A percentile compares a stretch with the other conserved stretches of the same genome.
Evolutionary conservation across 2,888 invertebrate genomes (phyloP).

Genomic region (Plutella xylostella): DNA sequence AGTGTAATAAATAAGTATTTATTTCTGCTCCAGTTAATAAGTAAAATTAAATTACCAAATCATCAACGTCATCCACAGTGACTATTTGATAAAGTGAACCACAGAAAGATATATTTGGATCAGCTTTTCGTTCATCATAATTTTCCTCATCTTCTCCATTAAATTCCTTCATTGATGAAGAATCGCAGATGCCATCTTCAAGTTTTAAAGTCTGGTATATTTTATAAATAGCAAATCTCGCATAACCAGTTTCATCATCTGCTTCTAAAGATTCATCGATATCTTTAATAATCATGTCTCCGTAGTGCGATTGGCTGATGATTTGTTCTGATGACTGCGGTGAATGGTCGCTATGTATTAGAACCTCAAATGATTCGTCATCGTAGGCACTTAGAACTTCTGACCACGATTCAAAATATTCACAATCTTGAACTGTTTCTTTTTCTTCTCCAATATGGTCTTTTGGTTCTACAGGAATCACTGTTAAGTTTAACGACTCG

Average conservation of each 20-base stretch:
- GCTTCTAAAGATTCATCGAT: conserved; percentile 27
- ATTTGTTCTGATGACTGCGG: conserved; percentile 29
- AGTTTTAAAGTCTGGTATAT: conserved; percentile 41
- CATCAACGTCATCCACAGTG: conserved; percentile 31
- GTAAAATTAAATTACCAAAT: conserved; percentile 34
- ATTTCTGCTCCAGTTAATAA: too few species aligned
- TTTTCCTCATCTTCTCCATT: conserved; percentile 23
- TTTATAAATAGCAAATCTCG: conserved; percentile 48
- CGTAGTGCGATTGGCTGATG: conserved; percentile 35
- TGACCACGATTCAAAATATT: conserved; percentile 38
- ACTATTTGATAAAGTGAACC: conserved; percentile 51
- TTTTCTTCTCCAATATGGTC: not conserved
- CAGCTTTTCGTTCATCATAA: conserved; percentile 12
- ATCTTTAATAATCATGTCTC: conserved; percentile 25
- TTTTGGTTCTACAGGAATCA: not conserved
- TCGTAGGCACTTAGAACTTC: conserved; percentile 41
- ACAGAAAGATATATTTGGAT: too few species aligned
- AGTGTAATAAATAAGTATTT: not conserved
- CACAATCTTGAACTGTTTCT: conserved; percentile 16
- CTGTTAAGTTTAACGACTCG: not conserved
- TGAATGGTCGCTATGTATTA: not conserved
- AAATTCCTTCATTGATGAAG: conserved; percentile 49
- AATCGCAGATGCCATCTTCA: conserved; percentile 38
- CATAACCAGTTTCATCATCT: conserved; percentile 36
- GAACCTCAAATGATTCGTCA: not conserved